Conservation (phyloP, 1,140 invertebrate genomes). For the Aporrectodea caliginosa region DNA sequence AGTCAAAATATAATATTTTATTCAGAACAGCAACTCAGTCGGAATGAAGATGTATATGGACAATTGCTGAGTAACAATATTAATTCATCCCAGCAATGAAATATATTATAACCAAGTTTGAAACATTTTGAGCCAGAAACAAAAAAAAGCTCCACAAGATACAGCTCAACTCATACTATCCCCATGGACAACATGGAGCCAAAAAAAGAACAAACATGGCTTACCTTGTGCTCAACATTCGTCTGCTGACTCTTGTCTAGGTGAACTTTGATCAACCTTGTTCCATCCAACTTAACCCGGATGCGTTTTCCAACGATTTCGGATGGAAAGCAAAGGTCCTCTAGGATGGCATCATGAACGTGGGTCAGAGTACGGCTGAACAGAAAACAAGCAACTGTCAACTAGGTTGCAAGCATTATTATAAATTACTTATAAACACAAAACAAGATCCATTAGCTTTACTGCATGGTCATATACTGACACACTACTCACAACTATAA, state of each 20-base stretch:
- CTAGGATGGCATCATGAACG: conserved; percentile 93
- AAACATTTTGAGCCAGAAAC: conserved; percentile 6
- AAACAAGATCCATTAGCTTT: too few species aligned
- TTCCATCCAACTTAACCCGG: conserved; percentile 90
- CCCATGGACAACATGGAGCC: too few species aligned
- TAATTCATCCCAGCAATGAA: neutral
- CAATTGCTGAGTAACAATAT: neutral
- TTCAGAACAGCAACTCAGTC: too few species aligned
- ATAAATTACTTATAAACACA: too few species aligned
- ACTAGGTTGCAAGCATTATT: too few species aligned
- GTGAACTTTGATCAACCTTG: conserved; percentile 95
- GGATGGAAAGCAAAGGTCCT: conserved; percentile 96
- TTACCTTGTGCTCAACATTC: conserved; percentile 98
- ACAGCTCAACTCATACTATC: conserved; percentile 10
- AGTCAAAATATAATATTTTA: too few species aligned
- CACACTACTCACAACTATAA: too few species aligned
- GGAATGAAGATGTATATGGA: neutral
- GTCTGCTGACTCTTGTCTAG: conserved; percentile 98
- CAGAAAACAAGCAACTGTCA: conserved; percentile 24
- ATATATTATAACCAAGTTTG: neutral
- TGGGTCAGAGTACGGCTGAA: conserved; percentile 85
- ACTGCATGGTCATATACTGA: too few species aligned
- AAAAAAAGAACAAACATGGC: conserved; percentile 34
- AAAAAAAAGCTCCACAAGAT: neutral
- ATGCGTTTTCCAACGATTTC: conserved; percentile 99